Base-by-base conservation (phyloP, 1,140 invertebrate species). In the Drosophila ercepeae region DNA sequence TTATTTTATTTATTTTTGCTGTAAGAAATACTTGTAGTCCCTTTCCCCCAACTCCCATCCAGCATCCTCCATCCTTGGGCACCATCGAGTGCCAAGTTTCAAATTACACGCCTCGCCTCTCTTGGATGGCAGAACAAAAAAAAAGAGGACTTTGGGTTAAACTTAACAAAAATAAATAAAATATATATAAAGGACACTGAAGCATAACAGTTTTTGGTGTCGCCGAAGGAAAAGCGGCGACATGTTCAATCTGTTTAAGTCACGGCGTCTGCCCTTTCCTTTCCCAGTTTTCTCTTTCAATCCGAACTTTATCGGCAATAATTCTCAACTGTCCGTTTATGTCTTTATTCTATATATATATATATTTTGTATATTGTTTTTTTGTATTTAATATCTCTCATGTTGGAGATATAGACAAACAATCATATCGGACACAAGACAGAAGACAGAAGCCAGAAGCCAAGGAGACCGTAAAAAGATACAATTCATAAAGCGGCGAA, bases 241-340 rank as follows among this genome's bases (percentile, higher is more conserved):
- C 75, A 68, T 53, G 65, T 75, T 86, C 75, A 86, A 86, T 84
- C 81, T 86, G 79, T 84, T 61, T 71, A 78, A 71, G 70, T 75
- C 78, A 74, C 55, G 74, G 69, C 64, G 69, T 64, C 78, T 82
- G 68, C 67, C 50, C 45, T 16, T 46, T 11, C 36, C 32, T 34
- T 18, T 21, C 21, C 32, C 25, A 41, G 41, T 36, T 48, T 50
- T 27, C 49, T 49, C 45, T 57, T 74, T 48, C 34, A 45, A 53
- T 48, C 34, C 41, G 16, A 49, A 48, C 44, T 58, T 75, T 64
- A 70, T 82, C 60, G 45, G 51, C 61, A 78, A 79, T 86, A 84
- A 75, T 84, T 78, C 74, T 86, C 75, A 79, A 84, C 75, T 86
- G 69, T 71, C 72, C 76, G 75, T 77, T 84, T 84, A 84, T 81